Conservation (phyloP, 2,113 vertebrate species). For the Chlorodrepanis virens region DNA sequence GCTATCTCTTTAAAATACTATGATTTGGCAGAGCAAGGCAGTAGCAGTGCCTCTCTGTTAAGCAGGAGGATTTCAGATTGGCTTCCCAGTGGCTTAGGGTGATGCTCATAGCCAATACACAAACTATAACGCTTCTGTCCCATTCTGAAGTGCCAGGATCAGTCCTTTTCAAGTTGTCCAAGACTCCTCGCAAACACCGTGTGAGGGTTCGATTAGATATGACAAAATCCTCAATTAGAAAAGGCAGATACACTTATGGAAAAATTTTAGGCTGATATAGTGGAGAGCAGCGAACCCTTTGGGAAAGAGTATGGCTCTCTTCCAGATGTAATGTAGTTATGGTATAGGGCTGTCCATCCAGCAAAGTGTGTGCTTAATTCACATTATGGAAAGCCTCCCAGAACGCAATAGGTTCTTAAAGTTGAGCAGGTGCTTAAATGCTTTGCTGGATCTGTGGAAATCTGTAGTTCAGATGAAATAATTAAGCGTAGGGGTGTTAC, state of each 20-base stretch:
- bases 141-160: not conserved
- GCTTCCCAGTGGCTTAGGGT: not conserved
- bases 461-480: conserved; percentile 45
- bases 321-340: not conserved
- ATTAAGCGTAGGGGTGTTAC: conserved; percentile 43
- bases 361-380: not conserved
- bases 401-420: conserved; percentile 24
- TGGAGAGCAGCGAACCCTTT: not conserved
- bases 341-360: not conserved
- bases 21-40: not conserved
- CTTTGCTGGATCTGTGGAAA: conserved; percentile 27
- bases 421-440: conserved; percentile 43
- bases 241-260: not conserved
- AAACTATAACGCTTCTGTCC: accelerated
- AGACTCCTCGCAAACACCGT: not conserved
- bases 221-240: not conserved
- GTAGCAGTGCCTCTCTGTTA: not conserved
- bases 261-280: not conserved
- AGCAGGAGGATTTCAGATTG: not conserved
- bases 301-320: not conserved
- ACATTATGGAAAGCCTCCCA: not conserved
- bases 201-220: not conserved
- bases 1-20: not conserved
- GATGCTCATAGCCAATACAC: accelerated
- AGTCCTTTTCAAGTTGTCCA: not conserved